Evolutionary conservation across 2,113 vertebrate species (phyloP).

Genomic region (Paramisgurnus dabryanus): DNA sequence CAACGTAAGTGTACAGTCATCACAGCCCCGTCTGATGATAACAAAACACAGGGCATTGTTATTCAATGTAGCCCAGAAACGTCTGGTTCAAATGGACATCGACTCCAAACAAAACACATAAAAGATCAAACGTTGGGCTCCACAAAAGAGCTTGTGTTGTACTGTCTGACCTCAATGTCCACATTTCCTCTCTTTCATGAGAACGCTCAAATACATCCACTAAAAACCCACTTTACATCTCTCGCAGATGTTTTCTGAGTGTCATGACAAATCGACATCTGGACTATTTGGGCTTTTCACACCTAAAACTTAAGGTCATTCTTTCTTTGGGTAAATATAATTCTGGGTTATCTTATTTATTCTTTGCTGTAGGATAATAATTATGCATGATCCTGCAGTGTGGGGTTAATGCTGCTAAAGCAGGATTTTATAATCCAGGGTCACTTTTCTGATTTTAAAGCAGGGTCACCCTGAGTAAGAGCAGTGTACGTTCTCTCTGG

Average conservation of each 20-base stretch:
- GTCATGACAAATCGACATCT: not conserved
- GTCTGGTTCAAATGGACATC: slow-evolving; percentile 35
- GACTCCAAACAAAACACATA: slow-evolving; percentile 45
- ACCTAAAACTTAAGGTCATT: not conserved
- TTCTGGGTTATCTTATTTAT: no score
- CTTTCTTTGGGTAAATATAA: not conserved
- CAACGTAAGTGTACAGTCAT: not conserved
- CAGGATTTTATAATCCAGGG: no score
- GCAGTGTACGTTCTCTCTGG: not conserved
- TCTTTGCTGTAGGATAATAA: no score
- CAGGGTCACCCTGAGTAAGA: no score
- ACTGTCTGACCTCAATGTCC: slow-evolving; percentile 29
- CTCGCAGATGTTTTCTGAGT: not conserved
- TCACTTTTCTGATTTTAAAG: no score
- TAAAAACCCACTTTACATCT: not conserved
- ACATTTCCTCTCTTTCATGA: slow-evolving; percentile 38
- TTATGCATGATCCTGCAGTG: no score
- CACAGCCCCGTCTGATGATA: not conserved
- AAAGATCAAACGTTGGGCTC: slow-evolving; percentile 45
- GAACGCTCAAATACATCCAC: slow-evolving; percentile 29
- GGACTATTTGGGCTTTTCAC: not conserved
- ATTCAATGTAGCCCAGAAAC: slow-evolving; percentile 11
- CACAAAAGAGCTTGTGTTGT: slow-evolving; percentile 39
- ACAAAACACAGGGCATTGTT: slow-evolving; percentile 13
- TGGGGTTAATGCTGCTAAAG: no score